Conservation (phyloP, 2,888 invertebrate species). For the Pyrrhia umbra region DNA sequence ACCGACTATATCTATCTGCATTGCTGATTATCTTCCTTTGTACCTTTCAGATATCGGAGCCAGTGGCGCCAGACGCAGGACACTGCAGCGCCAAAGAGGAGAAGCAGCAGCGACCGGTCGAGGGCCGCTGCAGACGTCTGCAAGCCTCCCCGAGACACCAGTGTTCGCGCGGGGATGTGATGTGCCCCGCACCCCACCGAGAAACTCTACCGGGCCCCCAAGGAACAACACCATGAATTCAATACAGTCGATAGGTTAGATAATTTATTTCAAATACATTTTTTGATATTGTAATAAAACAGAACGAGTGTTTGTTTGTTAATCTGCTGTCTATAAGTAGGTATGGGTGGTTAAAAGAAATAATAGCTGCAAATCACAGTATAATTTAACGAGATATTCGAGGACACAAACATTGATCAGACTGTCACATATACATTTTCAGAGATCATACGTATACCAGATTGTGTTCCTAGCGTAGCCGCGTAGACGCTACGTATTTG, state of each 20-base stretch:
- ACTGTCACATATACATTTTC: too few relatives aligned
- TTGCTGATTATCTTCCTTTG: neutral
- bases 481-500: too few relatives aligned
- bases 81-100: constrained; percentile 86
- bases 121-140: constrained; percentile 94
- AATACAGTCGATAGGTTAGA: constrained; percentile 88
- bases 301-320: too few relatives aligned
- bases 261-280: neutral
- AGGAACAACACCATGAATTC: constrained; percentile 91
- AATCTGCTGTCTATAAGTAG: too few relatives aligned
- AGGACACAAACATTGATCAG: too few relatives aligned
- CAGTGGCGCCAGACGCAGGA: constrained; percentile 87
- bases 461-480: too few relatives aligned
- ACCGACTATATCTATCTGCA: too few relatives aligned
- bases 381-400: too few relatives aligned
- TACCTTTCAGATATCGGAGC: constrained; percentile 84
- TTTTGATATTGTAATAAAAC: too few relatives aligned
- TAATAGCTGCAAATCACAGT: too few relatives aligned
- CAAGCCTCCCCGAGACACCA: constrained; percentile 96
- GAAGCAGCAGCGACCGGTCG: constrained; percentile 84
- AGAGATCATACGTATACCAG: too few relatives aligned
- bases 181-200: constrained; percentile 95
- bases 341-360: too few relatives aligned
- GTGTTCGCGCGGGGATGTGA: constrained; percentile 96
- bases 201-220: constrained; percentile 92